Base-by-base conservation (phyloP, 2,888 invertebrate genomes). In the Oithona nana region DNA sequence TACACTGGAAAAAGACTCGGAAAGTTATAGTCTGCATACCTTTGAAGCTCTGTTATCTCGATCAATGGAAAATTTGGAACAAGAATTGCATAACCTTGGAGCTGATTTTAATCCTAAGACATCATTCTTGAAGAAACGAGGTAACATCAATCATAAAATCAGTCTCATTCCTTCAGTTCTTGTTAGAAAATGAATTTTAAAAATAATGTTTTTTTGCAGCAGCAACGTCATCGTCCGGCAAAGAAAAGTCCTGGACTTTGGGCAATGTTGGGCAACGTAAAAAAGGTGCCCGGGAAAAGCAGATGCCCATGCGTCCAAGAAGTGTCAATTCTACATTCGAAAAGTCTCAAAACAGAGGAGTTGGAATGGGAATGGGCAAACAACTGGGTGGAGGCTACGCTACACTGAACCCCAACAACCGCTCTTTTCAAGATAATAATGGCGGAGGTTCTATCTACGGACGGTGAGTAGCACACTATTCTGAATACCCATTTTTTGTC, bases 21-120 rank as follows among this genome's bases (percentile, higher is more conserved):
- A 92, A 75, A 89, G 89, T 72, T 90, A 89, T 75, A 89, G 89
- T 72, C 77, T 92, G 67, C 90, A 92, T 71, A 92, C 92, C 1
- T 92, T 92, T 71, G 90, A 92, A 75, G 89, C 90, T 64, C 77
- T 92, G 65, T 78, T 92, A 66, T 87, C 88, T 61, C 90, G 92
- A 75, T 90, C 89, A 76, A 89, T 90, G 88, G 92, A 92, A 75
- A 90, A 92, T 76, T 79, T 92, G 50, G 59, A 59, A 50, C 59
- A 59, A 50, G 59, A 59, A 20, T 59, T 59, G 50, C 59, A 59
- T n/a, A 29, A 59, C 16, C 50, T 59, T 2, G 59, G 59, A 24
- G 22, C 59, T 6, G 59, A 49, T 24, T 49, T 59, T 4, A 59
- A 59, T 28, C 59, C 49, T 26, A 24, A 50, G 4, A 24, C 48